These are phyloP conservation scores for Zootoca vivipara DNA, from an alignment of 2,113 vertebrate species.

Conservation along the genomic window DNA sequence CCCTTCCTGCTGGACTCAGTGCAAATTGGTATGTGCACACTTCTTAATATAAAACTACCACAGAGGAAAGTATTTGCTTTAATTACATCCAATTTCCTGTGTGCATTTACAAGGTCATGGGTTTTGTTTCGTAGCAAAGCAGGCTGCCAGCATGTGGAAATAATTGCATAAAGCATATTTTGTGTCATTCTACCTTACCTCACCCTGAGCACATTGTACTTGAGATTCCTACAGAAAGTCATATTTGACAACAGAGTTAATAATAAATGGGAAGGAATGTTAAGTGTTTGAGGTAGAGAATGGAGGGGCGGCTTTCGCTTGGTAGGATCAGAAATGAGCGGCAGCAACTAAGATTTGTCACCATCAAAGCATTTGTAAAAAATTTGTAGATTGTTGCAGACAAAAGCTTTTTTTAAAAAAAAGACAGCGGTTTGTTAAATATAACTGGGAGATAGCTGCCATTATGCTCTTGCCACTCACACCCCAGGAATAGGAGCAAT, in stretches of 20 bases:
- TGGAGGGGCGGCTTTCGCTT: not conserved
- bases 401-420: not conserved
- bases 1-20: not conserved
- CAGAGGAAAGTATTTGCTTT: not conserved
- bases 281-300: not conserved
- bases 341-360: not conserved
- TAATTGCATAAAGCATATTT: not conserved
- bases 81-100: not conserved
- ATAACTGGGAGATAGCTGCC: not conserved
- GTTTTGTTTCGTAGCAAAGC: slow-evolving; percentile 5
- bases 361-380: not conserved
- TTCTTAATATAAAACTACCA: not conserved
- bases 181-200: not conserved
- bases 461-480: not conserved
- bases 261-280: not conserved
- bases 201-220: not conserved
- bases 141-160: not conserved
- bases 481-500: not conserved
- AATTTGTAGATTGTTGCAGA: not conserved
- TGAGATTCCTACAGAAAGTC: not conserved
- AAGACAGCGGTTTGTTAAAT: not conserved
- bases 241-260: not conserved
- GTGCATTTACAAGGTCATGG: not conserved
- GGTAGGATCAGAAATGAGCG: not conserved
- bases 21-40: not conserved